These are phyloP conservation scores for Galaxea fascicularis DNA, from an alignment of 92 coral and sea anemone genomes.

Conservation along the genomic window DNA sequence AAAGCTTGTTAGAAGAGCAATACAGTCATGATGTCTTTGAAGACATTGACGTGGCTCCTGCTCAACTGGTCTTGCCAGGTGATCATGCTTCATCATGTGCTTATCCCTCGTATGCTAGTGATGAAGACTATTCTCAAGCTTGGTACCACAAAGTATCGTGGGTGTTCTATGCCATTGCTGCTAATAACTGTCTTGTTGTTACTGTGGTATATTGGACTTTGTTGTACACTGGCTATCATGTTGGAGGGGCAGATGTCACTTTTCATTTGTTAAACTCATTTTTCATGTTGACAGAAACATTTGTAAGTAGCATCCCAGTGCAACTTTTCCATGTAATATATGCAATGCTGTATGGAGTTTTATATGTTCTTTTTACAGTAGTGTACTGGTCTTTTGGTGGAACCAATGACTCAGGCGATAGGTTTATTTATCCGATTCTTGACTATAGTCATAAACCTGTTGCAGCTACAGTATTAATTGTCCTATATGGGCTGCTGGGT, in stretches of 20 bases:
- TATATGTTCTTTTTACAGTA: slow-evolving; percentile 65
- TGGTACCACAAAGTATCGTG: slow-evolving; percentile 87
- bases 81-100: not conserved
- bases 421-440: slow-evolving; percentile 63
- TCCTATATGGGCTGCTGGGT: slow-evolving; percentile 32
- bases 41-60: not conserved
- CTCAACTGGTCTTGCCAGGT: not conserved
- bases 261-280: slow-evolving; percentile 76
- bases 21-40: not conserved
- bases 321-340: slow-evolving; percentile 73
- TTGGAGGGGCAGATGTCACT: slow-evolving; percentile 60
- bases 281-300: slow-evolving; percentile 68
- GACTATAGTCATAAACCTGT: slow-evolving; percentile 36
- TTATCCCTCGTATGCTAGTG: not conserved
- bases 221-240: slow-evolving; percentile 38
- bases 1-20: not conserved
- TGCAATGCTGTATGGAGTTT: slow-evolving; percentile 59
- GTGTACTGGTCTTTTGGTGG: slow-evolving; percentile 79
- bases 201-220: slow-evolving; percentile 76
- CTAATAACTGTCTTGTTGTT: slow-evolving; percentile 59
- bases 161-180: slow-evolving; percentile 73
- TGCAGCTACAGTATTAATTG: slow-evolving; percentile 5
- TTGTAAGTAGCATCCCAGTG: slow-evolving; percentile 73
- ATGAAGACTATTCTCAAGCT: slow-evolving; percentile 7
- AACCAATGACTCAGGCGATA: slow-evolving; percentile 46